Percentiles rank a stretch among this genome's conserved stretches.
Conservation (phyloP, 2,888 invertebrate species). For the Leptarthrus brevirostris region DNA sequence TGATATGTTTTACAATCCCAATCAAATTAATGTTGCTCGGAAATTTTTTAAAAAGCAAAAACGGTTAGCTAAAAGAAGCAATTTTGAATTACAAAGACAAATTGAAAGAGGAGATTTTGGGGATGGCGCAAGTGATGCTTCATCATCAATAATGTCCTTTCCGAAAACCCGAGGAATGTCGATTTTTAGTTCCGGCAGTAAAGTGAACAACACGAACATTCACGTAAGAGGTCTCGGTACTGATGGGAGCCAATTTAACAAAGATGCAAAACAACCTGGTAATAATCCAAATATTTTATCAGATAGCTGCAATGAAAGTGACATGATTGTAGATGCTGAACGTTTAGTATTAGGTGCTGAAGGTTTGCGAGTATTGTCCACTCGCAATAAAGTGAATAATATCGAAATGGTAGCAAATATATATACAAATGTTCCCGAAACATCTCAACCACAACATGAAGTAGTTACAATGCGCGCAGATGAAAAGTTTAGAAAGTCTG, state of each 20-base stretch:
- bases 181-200: slow-evolving; percentile 77
- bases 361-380: slow-evolving; percentile 57
- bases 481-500: slow-evolving; percentile 60
- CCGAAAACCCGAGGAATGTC: slow-evolving; percentile 69
- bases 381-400: slow-evolving; percentile 64
- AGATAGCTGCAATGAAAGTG: slow-evolving; percentile 68
- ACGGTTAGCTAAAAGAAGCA: slow-evolving; percentile 78
- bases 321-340: slow-evolving; percentile 60
- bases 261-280: slow-evolving; percentile 65
- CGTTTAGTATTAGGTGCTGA: slow-evolving; percentile 67
- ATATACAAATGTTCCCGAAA: slow-evolving; percentile 75
- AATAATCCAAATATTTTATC: slow-evolving; percentile 75
- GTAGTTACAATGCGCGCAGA: slow-evolving; percentile 62
- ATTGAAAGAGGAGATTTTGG: slow-evolving; percentile 71
- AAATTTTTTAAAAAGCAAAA: slow-evolving; percentile 92
- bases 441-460: slow-evolving; percentile 72
- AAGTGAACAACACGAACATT: slow-evolving; percentile 84
- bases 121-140: slow-evolving; percentile 70
- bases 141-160: slow-evolving; percentile 66
- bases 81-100: slow-evolving; percentile 71
- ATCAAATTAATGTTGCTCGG: slow-evolving; percentile 92
- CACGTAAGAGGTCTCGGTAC: slow-evolving; percentile 67
- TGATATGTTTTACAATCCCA: slow-evolving; percentile 90
- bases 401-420: slow-evolving; percentile 70
- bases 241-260: slow-evolving; percentile 54